Base-by-base conservation (phyloP, 2,797 vertebrate genomes). In the Rhadinocentrus ornatus region DNA sequence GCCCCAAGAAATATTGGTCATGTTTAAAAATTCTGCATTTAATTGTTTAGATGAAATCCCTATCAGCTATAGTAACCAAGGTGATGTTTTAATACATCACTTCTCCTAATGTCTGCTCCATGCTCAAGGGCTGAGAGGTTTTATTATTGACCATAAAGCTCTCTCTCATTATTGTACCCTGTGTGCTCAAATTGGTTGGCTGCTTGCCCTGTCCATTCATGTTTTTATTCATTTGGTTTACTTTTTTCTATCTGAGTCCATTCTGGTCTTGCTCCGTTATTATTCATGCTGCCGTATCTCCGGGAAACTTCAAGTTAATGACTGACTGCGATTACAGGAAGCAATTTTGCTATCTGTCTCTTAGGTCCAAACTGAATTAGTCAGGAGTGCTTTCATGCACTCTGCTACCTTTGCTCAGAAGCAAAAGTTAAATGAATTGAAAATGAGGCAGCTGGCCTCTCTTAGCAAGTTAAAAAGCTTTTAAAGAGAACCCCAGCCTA, bases 301-400 rank as follows among this genome's bases (percentile, higher is more conserved):
- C 73, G 66, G 62, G 71, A 80, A 83, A 82, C 75, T 69, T 73
- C 6, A 70, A 85, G 85, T 69, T 84, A 90, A 79, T 59, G 74
- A 79, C 75, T 52, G 73, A 37, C 48, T 76, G 62, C 55, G 26
- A 80, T 86, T 83, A 73, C 80, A 89, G 87, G 86, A 92, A 88
- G 81, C 44, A 27, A 77, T 73, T 79, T 81, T 24, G 0, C 71
- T 79, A 73, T 84, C 80, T 74, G 77, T 89, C 89, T 78, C 86
- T 26, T 31, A 86, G 79, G 82, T 78, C 86, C 81, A 79, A 83
- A 88, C 74, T 62, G 73, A 90, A 88, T 88, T 80, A 86, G 67
- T 41, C 66, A 62, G 77, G 69, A 67, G 78, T 53, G 72, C 79
- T 82, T 82, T 87, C 72, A 81, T 75, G 71, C 78, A 41, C 78